A percentile compares a stretch with the other conserved stretches of the same genome.
Conservation (phyloP, 2,113 vertebrate genomes). For the Castor canadensis region DNA sequence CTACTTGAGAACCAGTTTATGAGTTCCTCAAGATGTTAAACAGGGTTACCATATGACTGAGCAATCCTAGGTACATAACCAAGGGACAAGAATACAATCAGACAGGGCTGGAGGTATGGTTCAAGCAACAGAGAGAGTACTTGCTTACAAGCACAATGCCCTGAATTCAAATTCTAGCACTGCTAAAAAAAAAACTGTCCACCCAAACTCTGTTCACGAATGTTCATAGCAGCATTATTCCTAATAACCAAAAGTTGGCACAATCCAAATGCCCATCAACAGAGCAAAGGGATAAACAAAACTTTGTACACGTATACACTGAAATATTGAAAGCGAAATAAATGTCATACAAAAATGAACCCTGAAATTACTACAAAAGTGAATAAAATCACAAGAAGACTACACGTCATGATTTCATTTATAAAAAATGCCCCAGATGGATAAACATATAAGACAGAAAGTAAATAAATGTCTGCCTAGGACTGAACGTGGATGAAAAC, state of each 20-base stretch:
- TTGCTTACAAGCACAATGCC: too few species aligned
- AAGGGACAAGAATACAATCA: too few species aligned
- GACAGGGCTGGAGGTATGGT: too few species aligned
- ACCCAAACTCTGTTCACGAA: neutral
- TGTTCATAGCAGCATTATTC: neutral
- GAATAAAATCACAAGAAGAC: neutral
- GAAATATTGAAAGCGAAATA: neutral
- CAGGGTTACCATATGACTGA: too few species aligned
- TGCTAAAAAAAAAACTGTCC: constrained; percentile 31
- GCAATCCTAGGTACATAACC: too few species aligned
- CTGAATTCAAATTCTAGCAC: too few species aligned
- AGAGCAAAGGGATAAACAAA: neutral
- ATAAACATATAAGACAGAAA: constrained; percentile 8
- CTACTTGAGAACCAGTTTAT: too few species aligned
- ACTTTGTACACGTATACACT: neutral
- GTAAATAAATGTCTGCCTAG: neutral
- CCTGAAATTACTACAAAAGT: constrained; percentile 30
- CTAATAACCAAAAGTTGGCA: neutral
- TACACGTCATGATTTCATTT: neutral
- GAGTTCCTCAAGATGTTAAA: too few species aligned
- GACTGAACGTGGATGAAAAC: neutral
- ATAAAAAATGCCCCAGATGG: neutral
- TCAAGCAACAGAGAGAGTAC: too few species aligned
- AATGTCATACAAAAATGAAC: neutral
- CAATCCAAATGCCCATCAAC: neutral